Conservation (phyloP, 2,888 invertebrate species). For the Polia nebulosa region DNA sequence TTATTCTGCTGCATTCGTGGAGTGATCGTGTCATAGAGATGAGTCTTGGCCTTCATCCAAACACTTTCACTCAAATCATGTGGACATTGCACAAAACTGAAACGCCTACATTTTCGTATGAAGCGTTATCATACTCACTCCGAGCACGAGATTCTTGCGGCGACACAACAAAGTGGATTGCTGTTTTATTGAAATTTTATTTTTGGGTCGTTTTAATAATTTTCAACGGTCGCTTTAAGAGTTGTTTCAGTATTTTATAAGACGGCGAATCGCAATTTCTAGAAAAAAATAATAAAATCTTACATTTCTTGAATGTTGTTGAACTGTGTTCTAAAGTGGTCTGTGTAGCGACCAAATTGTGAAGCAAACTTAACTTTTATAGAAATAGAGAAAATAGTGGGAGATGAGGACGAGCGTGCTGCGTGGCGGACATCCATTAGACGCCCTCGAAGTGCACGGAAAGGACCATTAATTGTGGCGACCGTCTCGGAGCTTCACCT, state of each 20-base stretch:
- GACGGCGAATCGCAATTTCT: conserved; percentile 27
- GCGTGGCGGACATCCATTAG: conserved; percentile 73
- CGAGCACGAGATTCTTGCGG: conserved; percentile 38
- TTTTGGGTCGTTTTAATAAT: conserved; percentile 53
- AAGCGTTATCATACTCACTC: conserved; percentile 48
- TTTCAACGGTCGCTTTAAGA: conserved; percentile 26
- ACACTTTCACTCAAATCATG: conserved; percentile 84
- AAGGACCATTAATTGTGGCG: conserved; percentile 73
- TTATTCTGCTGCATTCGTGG: conserved; percentile 80
- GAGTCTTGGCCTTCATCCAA: conserved; percentile 84
- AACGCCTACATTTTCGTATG: conserved; percentile 55
- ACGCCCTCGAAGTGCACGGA: conserved; percentile 69
- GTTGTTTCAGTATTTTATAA: conserved; percentile 36
- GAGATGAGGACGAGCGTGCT: conserved; percentile 62
- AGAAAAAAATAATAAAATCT: conserved; percentile 37
- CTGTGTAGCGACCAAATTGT: conserved; percentile 38
- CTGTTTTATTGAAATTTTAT: conserved; percentile 58
- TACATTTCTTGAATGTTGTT: conserved; percentile 30
- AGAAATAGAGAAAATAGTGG: conserved; percentile 56
- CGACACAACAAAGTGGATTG: conserved; percentile 44
- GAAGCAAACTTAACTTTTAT: conserved; percentile 53
- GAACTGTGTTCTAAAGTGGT: conserved; percentile 30
- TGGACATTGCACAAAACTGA: conserved; percentile 77
- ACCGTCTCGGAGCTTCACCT: conserved; percentile 66
- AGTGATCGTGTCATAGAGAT: conserved; percentile 77